These are phyloP conservation scores for Noctua janthe DNA, from an alignment of 2,888 invertebrate species.

Conservation along the genomic window DNA sequence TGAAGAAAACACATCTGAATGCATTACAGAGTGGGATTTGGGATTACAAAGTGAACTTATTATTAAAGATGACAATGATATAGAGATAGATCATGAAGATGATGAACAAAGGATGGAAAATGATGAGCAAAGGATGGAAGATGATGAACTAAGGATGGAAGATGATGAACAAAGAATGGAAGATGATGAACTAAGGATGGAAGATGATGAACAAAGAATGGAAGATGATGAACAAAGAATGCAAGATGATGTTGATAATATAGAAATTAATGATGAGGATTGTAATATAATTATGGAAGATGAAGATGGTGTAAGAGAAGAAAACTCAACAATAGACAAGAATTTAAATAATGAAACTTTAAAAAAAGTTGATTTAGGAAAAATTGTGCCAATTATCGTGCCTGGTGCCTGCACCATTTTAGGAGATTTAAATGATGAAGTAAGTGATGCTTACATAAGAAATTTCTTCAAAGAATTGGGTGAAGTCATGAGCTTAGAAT, in stretches of 20 bases:
- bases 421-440: not conserved
- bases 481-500: constrained; percentile 28
- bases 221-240: too few relatives aligned
- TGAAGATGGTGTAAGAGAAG: not conserved
- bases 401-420: not conserved
- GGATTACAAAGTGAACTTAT: constrained; percentile 47
- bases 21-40: not conserved
- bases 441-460: constrained; percentile 38
- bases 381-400: constrained; percentile 6
- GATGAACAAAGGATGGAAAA: too few relatives aligned
- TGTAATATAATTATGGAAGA: not conserved
- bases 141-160: not conserved
- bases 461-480: constrained; percentile 41
- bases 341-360: not conserved
- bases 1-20: constrained; percentile 6
- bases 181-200: not conserved
- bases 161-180: too few relatives aligned
- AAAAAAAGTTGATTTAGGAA: not conserved
- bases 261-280: not conserved
- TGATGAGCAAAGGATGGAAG: too few relatives aligned
- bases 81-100: constrained; percentile 7
- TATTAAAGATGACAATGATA: constrained; percentile 18
- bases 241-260: not conserved
- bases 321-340: not conserved
- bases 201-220: not conserved